These are phyloP conservation scores for Mesoligia furuncula DNA, from an alignment of 2,888 invertebrate species.

Conservation along the genomic window DNA sequence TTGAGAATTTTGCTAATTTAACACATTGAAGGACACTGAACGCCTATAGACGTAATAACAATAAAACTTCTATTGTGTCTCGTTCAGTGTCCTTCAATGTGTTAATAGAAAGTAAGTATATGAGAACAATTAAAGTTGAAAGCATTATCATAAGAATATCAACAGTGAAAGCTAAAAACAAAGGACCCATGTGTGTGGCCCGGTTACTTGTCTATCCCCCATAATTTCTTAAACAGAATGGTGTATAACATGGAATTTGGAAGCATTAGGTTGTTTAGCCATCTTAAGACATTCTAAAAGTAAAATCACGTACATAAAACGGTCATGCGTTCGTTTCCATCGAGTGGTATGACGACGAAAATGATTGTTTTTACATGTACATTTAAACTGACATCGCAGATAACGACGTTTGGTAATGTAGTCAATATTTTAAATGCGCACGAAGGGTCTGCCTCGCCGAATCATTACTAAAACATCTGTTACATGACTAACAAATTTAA, in stretches of 20 bases:
- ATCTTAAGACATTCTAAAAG: slow-evolving; percentile 10
- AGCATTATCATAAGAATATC: neutral
- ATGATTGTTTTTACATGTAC: slow-evolving; percentile 50
- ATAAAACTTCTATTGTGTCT: too few species aligned
- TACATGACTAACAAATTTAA: slow-evolving; percentile 64
- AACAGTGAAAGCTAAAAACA: slow-evolving; percentile 23
- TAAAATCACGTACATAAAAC: slow-evolving; percentile 15
- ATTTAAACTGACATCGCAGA: slow-evolving; percentile 52
- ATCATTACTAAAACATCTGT: slow-evolving; percentile 73
- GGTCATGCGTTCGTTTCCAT: slow-evolving; percentile 6
- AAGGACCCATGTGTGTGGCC: slow-evolving; percentile 6
- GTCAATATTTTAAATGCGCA: slow-evolving; percentile 60
- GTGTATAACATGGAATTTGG: neutral
- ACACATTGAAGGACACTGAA: too few species aligned
- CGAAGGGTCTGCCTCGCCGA: slow-evolving; percentile 53
- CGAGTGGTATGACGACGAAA: slow-evolving; percentile 3
- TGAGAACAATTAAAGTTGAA: neutral
- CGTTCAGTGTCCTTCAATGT: too few species aligned
- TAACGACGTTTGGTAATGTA: slow-evolving; percentile 51
- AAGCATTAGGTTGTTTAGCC: slow-evolving; percentile 2
- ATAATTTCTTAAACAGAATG: slow-evolving; percentile 16
- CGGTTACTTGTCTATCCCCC: neutral
- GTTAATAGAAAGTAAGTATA: slow-evolving; percentile 1
- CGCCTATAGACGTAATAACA: too few species aligned
- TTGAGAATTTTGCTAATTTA: neutral